Evolutionary conservation across 2,797 vertebrate genomes (phyloP).

Genomic region (Cuniculus paca): DNA sequence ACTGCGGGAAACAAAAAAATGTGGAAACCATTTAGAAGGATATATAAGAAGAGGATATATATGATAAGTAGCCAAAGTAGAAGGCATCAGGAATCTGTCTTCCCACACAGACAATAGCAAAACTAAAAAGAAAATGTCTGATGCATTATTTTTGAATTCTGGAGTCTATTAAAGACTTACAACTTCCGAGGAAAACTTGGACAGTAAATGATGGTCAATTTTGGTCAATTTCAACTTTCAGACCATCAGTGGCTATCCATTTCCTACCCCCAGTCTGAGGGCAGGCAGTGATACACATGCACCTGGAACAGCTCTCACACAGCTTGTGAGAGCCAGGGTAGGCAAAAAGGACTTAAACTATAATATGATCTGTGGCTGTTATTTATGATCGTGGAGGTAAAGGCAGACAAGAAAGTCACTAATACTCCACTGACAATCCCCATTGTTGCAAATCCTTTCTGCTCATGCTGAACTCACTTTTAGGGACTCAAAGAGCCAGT

Average conservation of each 20-base stretch:
- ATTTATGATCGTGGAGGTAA: background rate
- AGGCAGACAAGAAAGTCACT: background rate
- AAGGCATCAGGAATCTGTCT: background rate
- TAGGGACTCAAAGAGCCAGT: background rate
- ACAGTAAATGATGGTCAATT: background rate
- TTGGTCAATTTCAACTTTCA: background rate
- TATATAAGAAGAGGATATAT: background rate
- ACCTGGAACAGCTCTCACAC: background rate
- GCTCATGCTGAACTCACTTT: background rate
- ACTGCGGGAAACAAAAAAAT: background rate
- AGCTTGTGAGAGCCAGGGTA: background rate
- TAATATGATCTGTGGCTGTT: background rate
- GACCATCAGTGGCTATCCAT: background rate
- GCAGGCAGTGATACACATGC: background rate
- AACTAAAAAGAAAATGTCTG: background rate
- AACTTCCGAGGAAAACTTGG: background rate
- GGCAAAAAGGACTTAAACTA: background rate
- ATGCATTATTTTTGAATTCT: background rate
- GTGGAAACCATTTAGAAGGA: background rate
- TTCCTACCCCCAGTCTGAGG: background rate
- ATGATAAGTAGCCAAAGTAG: background rate
- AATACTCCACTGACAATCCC: background rate
- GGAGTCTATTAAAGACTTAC: background rate
- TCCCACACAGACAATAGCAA: background rate
- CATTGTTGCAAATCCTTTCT: background rate